These are phyloP conservation scores for Acleris holmiana DNA, from an alignment of 2,888 invertebrate genomes.

Conservation along the genomic window DNA sequence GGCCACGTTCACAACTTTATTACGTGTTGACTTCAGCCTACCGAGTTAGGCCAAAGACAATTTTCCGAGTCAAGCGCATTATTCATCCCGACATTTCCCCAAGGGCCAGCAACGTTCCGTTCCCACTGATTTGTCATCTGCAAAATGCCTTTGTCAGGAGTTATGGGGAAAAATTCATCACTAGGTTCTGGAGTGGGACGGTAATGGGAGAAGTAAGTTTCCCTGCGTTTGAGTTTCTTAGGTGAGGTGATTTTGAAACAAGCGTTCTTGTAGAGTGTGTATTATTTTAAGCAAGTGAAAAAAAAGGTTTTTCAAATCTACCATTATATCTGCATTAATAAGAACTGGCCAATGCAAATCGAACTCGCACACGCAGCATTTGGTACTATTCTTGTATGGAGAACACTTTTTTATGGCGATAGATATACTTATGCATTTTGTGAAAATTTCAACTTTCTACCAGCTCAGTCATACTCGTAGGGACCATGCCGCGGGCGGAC, in stretches of 20 bases:
- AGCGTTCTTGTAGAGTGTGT: neutral
- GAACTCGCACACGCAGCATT: too few species aligned
- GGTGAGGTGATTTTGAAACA: neutral
- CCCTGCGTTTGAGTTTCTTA: neutral
- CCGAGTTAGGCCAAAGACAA: neutral
- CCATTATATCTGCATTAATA: too few species aligned
- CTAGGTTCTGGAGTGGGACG: neutral
- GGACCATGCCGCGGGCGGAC: too few species aligned
- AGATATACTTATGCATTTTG: too few species aligned
- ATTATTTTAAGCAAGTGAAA: too few species aligned
- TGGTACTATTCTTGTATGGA: too few species aligned
- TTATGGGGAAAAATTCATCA: constrained; percentile 15
- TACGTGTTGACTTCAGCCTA: neutral
- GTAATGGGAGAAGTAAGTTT: neutral
- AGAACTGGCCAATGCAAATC: too few species aligned
- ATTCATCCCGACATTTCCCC: constrained; percentile 18
- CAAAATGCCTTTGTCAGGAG: constrained; percentile 7
- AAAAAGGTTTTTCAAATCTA: too few species aligned
- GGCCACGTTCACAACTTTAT: neutral
- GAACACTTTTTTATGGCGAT: too few species aligned
- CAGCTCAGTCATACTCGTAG: too few species aligned
- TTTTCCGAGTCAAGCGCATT: constrained; percentile 1
- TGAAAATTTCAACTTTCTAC: too few species aligned
- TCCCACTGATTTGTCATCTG: constrained; percentile 16
- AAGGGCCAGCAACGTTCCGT: neutral